A percentile compares a stretch with the other conserved stretches of the same genome.
Evolutionary conservation across 2,113 vertebrate genomes (phyloP).

Genomic region (Bungarus multicinctus): DNA sequence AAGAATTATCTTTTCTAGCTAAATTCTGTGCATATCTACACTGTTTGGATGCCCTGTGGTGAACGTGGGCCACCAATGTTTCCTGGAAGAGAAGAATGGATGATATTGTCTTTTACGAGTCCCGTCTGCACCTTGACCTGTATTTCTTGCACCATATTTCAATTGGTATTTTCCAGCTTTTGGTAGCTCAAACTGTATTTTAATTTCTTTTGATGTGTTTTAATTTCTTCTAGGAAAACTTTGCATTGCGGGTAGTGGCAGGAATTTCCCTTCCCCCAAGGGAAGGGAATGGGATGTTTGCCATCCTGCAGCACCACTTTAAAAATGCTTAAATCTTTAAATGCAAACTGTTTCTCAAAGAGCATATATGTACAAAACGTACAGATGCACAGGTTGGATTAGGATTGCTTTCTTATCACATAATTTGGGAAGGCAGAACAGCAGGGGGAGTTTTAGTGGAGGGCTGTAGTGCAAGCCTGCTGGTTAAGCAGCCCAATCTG

Average conservation of each 20-base stretch:
- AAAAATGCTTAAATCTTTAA: neutral
- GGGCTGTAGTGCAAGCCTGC: neutral
- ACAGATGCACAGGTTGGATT: neutral
- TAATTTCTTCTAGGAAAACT: neutral
- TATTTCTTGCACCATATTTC: neutral
- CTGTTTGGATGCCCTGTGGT: neutral
- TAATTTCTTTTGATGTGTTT: neutral
- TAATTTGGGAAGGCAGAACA: neutral
- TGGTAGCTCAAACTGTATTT: neutral
- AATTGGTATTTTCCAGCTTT: neutral
- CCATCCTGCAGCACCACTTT: neutral
- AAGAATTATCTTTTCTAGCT: neutral
- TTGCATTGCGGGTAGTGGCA: neutral
- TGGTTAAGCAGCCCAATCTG: neutral
- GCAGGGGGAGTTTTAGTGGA: neutral
- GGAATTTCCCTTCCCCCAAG: neutral
- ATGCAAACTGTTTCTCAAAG: neutral
- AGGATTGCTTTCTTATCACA: neutral
- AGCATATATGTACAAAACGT: neutral
- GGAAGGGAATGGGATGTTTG: neutral
- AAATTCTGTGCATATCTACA: neutral
- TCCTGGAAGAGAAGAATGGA: neutral
- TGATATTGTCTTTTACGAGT: neutral
- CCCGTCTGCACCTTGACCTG: neutral
- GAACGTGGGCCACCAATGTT: neutral